A percentile compares a stretch with the other conserved stretches of the same genome.
Conservation (phyloP, 2,888 invertebrate species). For the Eilema sororculum region DNA sequence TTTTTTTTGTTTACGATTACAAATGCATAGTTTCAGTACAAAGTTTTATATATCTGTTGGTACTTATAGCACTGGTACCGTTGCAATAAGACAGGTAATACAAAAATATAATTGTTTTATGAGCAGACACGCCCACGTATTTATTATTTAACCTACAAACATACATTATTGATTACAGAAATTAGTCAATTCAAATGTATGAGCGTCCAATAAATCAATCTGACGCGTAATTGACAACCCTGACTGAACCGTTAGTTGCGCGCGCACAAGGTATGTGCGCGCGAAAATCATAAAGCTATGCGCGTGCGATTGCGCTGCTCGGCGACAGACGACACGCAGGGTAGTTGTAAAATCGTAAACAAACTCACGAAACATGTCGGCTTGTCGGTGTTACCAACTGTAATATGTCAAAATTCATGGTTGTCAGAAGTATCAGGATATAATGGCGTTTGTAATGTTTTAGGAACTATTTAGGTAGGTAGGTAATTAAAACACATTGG, state of each 20-base stretch:
- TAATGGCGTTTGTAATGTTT: neutral
- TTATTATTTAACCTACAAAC: conserved; percentile 1
- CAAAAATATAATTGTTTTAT: neutral
- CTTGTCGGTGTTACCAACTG: conserved; percentile 39
- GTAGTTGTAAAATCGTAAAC: conserved; percentile 51
- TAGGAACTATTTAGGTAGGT: neutral
- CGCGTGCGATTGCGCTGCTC: conserved; percentile 47
- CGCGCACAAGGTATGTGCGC: conserved; percentile 70
- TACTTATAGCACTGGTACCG: neutral
- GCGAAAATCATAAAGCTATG: conserved; percentile 75
- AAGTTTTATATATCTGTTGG: neutral
- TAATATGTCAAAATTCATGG: conserved; percentile 13
- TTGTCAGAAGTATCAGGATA: neutral
- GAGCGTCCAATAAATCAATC: conserved; percentile 35
- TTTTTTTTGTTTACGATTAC: neutral
- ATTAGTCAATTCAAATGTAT: conserved; percentile 14
- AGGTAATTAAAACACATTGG: neutral
- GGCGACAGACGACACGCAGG: conserved; percentile 52
- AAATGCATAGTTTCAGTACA: neutral
- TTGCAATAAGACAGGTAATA: neutral
- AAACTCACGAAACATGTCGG: conserved; percentile 51
- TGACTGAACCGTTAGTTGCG: conserved; percentile 63
- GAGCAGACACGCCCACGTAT: neutral
- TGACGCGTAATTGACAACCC: conserved; percentile 61
- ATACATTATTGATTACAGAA: neutral